A percentile compares a stretch with the other conserved stretches of the same genome.
These are phyloP conservation scores for Chaetodon trifascialis DNA, from an alignment of 2,113 vertebrate genomes.

Conservation along the genomic window DNA sequence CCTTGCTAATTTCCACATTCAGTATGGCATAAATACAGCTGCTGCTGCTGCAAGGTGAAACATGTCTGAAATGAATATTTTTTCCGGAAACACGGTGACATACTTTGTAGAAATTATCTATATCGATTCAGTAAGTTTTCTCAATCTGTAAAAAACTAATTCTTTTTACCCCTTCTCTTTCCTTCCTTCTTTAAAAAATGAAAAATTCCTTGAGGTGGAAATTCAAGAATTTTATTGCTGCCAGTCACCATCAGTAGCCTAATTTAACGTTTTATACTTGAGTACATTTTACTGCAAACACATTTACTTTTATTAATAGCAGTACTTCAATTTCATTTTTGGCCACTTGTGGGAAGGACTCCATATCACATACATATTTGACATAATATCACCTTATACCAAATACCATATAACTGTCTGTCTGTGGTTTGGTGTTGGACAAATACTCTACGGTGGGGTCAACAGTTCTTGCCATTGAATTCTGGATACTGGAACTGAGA, in stretches of 20 bases:
- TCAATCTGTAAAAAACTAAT: not conserved
- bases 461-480: not conserved
- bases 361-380: not conserved
- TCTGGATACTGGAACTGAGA: not conserved
- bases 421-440: conserved; percentile 2
- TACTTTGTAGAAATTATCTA: not conserved
- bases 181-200: not conserved
- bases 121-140: not conserved
- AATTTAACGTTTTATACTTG: not conserved
- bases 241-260: not conserved
- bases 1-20: not conserved
- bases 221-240: not conserved
- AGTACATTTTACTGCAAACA: not conserved
- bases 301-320: not conserved
- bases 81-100: not conserved
- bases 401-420: not conserved
- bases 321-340: not conserved
- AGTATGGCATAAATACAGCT: not conserved
- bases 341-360: not conserved
- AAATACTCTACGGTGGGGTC: not conserved
- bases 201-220: not conserved
- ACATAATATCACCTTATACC: not conserved
- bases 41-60: not conserved
- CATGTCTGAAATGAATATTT: not conserved
- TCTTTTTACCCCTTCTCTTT: not conserved